phyloP scores from a whole-genome alignment of 2,113 vertebrate species.

The Pygoscelis adeliae region DNA sequence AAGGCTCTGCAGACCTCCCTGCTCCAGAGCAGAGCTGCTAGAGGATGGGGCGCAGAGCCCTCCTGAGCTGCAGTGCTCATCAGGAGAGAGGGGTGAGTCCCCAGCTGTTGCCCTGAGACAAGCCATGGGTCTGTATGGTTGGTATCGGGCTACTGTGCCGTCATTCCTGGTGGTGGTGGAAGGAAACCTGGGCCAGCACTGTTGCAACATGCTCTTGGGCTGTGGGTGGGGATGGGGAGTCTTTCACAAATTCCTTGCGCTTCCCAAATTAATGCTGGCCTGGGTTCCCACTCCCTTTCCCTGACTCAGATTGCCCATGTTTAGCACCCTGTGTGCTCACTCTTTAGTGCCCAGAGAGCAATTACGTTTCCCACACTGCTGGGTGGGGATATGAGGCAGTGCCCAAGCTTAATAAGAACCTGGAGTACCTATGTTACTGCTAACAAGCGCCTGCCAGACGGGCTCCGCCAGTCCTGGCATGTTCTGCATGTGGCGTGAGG shows the following conservation, averaged over 20 bases:
- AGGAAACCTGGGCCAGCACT: background rate
- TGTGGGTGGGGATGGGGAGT: background rate
- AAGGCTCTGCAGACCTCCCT: background rate
- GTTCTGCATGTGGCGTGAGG: background rate
- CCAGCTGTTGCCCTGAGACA: fast-evolving
- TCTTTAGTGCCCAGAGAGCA: background rate
- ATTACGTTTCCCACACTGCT: background rate
- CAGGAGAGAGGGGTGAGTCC: background rate
- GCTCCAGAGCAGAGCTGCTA: background rate
- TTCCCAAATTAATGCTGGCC: background rate
- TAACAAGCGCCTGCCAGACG: background rate
- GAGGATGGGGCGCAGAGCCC: background rate
- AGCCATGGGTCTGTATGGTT: fast-evolving
- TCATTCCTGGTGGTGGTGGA: background rate
- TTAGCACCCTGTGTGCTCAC: fast-evolving
- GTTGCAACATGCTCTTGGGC: background rate
- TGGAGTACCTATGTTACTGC: background rate
- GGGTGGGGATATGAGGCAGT: background rate
- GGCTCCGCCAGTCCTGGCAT: background rate
- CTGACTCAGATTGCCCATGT: background rate
- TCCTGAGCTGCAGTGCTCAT: background rate
- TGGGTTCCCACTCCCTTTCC: background rate
- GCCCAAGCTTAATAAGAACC: background rate
- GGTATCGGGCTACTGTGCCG: fast-evolving
- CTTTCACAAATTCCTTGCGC: background rate